Percentiles rank a stretch among this genome's conserved stretches.
Evolutionary conservation across 2,113 vertebrate genomes (phyloP).

Genomic region (Saimiri boliviensis): DNA sequence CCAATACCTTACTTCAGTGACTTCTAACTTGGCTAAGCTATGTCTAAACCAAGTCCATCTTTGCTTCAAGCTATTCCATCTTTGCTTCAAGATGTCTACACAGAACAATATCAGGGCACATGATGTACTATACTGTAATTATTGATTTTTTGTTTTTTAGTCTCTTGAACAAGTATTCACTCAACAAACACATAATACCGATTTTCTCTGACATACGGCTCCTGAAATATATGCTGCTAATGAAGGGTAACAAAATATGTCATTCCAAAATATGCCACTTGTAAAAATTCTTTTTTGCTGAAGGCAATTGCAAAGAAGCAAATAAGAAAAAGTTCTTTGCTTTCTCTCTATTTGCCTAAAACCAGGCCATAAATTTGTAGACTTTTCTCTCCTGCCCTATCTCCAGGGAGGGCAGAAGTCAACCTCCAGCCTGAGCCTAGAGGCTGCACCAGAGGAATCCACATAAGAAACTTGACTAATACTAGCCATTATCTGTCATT

Average conservation of each 20-base stretch:
- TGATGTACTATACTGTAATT: background rate
- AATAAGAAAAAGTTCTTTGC: background rate
- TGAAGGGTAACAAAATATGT: background rate
- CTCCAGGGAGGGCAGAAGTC: background rate
- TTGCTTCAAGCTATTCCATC: background rate
- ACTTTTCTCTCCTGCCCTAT: background rate
- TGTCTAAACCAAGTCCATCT: background rate
- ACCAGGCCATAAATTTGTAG: background rate
- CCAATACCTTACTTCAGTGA: background rate
- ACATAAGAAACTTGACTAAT: background rate
- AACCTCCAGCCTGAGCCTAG: background rate
- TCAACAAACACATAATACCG: background rate
- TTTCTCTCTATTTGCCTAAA: background rate
- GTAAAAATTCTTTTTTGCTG: background rate
- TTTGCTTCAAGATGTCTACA: background rate
- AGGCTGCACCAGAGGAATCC: background rate
- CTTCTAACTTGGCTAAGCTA: background rate
- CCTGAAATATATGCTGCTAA: background rate
- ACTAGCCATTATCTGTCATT: background rate
- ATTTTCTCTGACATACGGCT: background rate
- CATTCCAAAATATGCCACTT: background rate
- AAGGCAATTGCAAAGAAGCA: background rate
- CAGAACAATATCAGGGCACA: background rate
- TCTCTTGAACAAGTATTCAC: background rate
- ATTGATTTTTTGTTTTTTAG: background rate